Percentiles rank a stretch among this genome's conserved stretches.
Evolutionary conservation across 2,113 vertebrate species (phyloP).

Genomic region (Blennius ocellaris): DNA sequence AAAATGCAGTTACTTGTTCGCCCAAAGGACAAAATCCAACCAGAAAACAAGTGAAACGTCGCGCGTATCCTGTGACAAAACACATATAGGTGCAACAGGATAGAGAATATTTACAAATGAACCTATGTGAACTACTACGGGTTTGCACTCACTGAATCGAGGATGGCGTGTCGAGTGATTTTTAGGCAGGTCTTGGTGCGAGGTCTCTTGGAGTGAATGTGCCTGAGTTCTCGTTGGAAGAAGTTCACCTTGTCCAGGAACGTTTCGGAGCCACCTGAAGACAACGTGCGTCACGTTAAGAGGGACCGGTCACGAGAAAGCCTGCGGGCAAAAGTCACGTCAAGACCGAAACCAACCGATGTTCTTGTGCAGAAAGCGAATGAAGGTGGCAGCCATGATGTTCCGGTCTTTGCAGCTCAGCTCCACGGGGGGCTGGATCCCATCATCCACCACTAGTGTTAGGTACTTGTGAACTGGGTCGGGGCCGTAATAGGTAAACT

Average conservation of each 20-base stretch:
- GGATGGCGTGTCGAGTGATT: constrained; percentile 89
- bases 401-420: constrained; percentile 99
- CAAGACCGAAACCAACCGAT: constrained; percentile 86
- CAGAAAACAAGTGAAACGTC: no score
- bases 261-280: constrained; percentile 95
- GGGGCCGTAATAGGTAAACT: constrained; percentile 96
- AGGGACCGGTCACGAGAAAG: no score
- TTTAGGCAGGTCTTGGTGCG: constrained; percentile 95
- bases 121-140: no score
- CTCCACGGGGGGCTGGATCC: constrained; percentile 97
- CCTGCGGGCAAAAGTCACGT: not conserved
- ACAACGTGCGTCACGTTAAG: not conserved
- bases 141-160: constrained; percentile 90
- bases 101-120: no score
- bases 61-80: no score
- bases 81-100: no score
- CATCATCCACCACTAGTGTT: constrained; percentile 97
- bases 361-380: constrained; percentile 97
- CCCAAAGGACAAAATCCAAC: no score
- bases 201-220: constrained; percentile 94
- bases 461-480: constrained; percentile 96
- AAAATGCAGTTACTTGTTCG: no score
- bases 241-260: constrained; percentile 99
- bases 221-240: constrained; percentile 95
- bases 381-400: constrained; percentile 98